Percentiles rank a stretch among this genome's conserved stretches.
These are phyloP conservation scores for Pediacus dermestoides DNA, from an alignment of 2,888 invertebrate species.

Conservation along the genomic window DNA sequence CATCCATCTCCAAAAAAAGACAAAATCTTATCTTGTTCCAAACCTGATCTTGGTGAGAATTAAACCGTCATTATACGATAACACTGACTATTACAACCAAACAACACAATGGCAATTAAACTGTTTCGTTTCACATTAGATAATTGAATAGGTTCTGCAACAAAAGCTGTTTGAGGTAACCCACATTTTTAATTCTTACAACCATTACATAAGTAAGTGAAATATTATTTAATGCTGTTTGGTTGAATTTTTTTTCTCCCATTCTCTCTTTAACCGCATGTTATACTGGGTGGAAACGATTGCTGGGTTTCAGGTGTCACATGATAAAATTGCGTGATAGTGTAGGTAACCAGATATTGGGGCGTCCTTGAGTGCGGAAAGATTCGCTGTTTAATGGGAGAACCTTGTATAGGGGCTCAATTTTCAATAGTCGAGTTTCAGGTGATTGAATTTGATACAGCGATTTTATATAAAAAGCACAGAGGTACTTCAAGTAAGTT, in stretches of 20 bases:
- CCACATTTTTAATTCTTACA: constrained; percentile 5
- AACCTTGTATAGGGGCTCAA: constrained; percentile 4
- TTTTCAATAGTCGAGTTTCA: constrained; percentile 1
- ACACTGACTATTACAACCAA: background rate
- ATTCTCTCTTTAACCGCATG: no score
- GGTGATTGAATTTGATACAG: background rate
- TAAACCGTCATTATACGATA: no score
- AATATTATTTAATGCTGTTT: background rate
- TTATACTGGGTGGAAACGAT: no score
- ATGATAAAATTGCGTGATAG: background rate
- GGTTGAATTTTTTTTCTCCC: no score
- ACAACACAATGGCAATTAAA: background rate
- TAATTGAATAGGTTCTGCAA: constrained; percentile 8
- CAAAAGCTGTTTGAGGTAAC: constrained; percentile 8
- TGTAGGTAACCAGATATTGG: no score
- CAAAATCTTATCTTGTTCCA: no score
- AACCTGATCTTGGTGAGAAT: no score
- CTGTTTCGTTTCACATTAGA: constrained; percentile 2
- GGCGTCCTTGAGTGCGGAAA: constrained; percentile 1
- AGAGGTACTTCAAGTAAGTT: no score
- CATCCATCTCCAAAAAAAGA: no score
- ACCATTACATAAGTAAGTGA: constrained; percentile 1
- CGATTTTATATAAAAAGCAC: background rate
- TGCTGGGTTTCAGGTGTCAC: no score
- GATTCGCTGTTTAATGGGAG: background rate